Evolutionary conservation across 1,140 invertebrate genomes (phyloP).

Genomic region (Saccostrea glomerata): DNA sequence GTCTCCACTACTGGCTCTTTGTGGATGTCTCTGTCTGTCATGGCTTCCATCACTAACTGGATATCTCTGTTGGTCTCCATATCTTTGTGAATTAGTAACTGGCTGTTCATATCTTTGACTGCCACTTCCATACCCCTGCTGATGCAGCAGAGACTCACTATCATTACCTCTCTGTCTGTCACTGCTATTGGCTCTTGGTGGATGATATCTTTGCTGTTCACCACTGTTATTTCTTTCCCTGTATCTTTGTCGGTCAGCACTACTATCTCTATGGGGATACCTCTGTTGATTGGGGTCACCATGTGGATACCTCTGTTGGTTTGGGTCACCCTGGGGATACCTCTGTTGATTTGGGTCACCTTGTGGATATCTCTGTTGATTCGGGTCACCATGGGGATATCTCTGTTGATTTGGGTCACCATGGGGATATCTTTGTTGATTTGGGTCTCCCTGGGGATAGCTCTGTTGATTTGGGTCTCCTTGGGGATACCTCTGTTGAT

Average conservation of each 20-base stretch:
- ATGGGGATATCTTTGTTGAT: background rate
- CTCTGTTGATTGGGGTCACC: background rate
- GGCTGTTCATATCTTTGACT: background rate
- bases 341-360: background rate
- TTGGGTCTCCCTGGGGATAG: background rate
- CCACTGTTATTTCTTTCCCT: slow-evolving; percentile 17
- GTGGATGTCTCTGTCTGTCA: background rate
- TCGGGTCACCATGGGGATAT: background rate
- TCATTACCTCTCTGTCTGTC: slow-evolving; percentile 9
- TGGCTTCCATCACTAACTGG: background rate
- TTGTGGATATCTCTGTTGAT: background rate
- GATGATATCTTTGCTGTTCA: slow-evolving; percentile 1
- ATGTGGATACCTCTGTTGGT: background rate
- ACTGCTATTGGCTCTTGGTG: background rate
- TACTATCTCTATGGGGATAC: slow-evolving; percentile 12
- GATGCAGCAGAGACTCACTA: background rate
- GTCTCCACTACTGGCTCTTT: background rate
- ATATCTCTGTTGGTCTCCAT: background rate
- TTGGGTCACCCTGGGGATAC: background rate
- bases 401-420: background rate
- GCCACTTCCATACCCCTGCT: background rate
- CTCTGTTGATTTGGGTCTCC: slow-evolving; percentile 1
- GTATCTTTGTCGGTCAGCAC: background rate
- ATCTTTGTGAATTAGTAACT: background rate
- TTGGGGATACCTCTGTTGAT: background rate